Conservation (phyloP, 2,113 vertebrate species). For the Toxotes jaculatrix region DNA sequence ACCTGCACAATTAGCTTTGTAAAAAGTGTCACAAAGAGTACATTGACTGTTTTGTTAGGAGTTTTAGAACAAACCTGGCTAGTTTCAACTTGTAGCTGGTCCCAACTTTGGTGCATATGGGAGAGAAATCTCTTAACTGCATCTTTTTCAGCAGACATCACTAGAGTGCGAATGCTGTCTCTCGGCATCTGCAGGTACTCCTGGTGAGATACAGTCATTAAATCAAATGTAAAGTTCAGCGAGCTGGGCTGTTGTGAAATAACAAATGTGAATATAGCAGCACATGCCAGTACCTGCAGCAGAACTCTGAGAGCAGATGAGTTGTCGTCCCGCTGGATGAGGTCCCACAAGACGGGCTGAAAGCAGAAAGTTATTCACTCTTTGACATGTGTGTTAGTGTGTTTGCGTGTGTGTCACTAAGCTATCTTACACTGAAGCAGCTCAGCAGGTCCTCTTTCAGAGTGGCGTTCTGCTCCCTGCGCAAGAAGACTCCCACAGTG, state of each 20-base stretch:
- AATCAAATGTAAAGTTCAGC: slow-evolving; percentile 2
- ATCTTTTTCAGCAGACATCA: slow-evolving; percentile 89
- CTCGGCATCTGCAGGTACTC: slow-evolving; percentile 89
- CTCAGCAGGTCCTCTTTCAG: slow-evolving; percentile 89
- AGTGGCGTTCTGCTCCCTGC: slow-evolving; percentile 78
- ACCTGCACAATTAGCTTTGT: not conserved
- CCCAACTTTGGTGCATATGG: slow-evolving; percentile 88
- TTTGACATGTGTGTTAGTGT: slow-evolving; percentile 4
- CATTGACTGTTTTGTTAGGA: not conserved
- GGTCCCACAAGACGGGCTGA: slow-evolving; percentile 89
- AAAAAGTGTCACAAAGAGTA: not conserved
- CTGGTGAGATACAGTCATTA: slow-evolving; percentile 64
- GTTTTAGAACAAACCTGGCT: slow-evolving; percentile 75
- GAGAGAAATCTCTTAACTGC: slow-evolving; percentile 88
- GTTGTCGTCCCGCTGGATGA: slow-evolving; percentile 88
- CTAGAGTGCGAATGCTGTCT: slow-evolving; percentile 87
- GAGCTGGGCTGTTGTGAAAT: slow-evolving; percentile 1
- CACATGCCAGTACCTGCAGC: slow-evolving; percentile 83
- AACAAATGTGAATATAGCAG: not conserved
- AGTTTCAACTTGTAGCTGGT: slow-evolving; percentile 85
- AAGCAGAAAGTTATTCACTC: slow-evolving; percentile 49
- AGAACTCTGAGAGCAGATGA: slow-evolving; percentile 86
- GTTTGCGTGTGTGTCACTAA: not conserved
- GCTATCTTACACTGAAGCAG: slow-evolving; percentile 90
- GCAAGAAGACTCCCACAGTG: slow-evolving; percentile 87